Conservation (phyloP, 2,797 vertebrate genomes). For the Myotis pilosus region DNA sequence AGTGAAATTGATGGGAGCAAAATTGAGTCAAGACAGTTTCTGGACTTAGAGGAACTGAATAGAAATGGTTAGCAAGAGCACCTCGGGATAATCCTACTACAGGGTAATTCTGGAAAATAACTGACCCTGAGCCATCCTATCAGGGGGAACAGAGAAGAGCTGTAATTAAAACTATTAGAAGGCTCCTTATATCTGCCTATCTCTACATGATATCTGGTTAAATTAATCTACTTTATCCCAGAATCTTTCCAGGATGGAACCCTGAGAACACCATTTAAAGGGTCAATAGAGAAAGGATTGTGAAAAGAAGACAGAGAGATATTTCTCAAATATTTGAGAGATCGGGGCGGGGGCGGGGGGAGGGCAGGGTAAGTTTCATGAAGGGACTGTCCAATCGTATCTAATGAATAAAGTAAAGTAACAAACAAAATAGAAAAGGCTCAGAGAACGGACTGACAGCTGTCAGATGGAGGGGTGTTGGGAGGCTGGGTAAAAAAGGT, state of each 20-base stretch:
- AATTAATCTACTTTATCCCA: slow-evolving; percentile 43
- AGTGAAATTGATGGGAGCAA: neutral
- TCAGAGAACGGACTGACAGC: neutral
- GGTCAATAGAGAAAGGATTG: neutral
- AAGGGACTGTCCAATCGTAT: neutral
- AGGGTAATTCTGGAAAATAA: slow-evolving; percentile 37
- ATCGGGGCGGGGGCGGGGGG: neutral
- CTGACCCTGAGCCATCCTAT: slow-evolving; percentile 24
- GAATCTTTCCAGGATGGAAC: slow-evolving; percentile 43
- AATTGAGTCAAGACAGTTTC: slow-evolving; percentile 11
- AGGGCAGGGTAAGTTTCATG: neutral
- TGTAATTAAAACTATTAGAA: slow-evolving; percentile 48
- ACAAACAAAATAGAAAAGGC: neutral
- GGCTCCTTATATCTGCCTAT: neutral
- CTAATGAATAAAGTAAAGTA: neutral
- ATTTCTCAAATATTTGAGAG: slow-evolving; percentile 42
- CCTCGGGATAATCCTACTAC: slow-evolving; percentile 17
- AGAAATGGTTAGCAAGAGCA: slow-evolving; percentile 40
- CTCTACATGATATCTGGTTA: slow-evolving; percentile 53
- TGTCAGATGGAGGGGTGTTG: neutral
- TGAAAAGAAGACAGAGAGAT: slow-evolving; percentile 4
- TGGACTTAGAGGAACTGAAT: neutral
- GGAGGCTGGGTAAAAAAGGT: neutral
- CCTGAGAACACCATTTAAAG: slow-evolving; percentile 7
- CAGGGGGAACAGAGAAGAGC: neutral